Evolutionary conservation across 2,113 vertebrate genomes (phyloP), one percentile per base, ranked within the genome.

Genomic region (Scartelaos histophorus): DNA sequence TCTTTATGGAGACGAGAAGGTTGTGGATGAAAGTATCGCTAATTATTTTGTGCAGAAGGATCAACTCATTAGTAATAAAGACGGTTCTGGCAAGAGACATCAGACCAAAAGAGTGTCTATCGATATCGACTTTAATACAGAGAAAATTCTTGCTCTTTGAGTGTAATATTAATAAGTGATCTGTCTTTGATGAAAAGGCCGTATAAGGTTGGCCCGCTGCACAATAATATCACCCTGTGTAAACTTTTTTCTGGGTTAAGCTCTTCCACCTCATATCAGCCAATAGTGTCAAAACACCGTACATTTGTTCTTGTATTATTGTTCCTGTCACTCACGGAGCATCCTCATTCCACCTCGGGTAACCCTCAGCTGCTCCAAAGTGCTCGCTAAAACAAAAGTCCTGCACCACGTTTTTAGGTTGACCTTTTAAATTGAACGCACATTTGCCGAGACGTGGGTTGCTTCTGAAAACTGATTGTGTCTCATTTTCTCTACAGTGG

Each of bases 191-290:
- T 58, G 56, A 58, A 22, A 58, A 58, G 56, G 56, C 22, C 56
- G 7, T 24, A 13, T 24, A 58, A 58, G 21, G 56, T 4, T 13
- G 56, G 4, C 10, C 1, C n/a, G 24, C 10, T 17, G 11, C 25
- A 38, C 34, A 64, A 34, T 7, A 64, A 64, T 64, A 64, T 64
- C 29, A 64, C 29, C 34, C n/a, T 34, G 25, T 61, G 58, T 64
- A 64, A 38, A 64, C 29, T 38, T 64, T 17, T n/a, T 10, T 25
- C 7, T 61, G 58, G 25, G 13, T 62, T 43, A 64, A 64, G 25
- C 15, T 13, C 58, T 34, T 38, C 61, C 11, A n/a, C 7, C 17
- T 38, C 34, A 38, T n/a, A n/a, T 38, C 17, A 64, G 17, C 61
- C 61, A 62, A 19, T 19, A 35, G 25, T 62, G 60, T 62, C 60